Evolutionary conservation across 2,888 invertebrate species (phyloP).

Genomic region (Coremacera marginata): DNA sequence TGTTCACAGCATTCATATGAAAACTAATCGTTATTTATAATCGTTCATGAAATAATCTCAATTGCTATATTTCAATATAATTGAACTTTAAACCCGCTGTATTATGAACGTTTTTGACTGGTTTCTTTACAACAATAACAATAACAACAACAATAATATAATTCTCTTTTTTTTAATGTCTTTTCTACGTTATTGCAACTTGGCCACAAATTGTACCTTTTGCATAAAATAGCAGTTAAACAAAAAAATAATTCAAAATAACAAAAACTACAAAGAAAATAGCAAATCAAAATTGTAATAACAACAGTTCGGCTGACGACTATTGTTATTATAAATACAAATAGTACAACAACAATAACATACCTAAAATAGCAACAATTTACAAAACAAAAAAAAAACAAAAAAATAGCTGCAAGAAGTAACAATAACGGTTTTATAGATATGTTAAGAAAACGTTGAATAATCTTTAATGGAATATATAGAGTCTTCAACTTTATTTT

Average conservation of each 20-base stretch:
- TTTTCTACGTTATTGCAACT: background rate
- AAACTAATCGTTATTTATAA: too few species aligned
- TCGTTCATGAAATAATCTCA: too few species aligned
- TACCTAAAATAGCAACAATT: constrained; percentile 34
- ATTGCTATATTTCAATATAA: background rate
- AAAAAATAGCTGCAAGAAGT: constrained; percentile 33
- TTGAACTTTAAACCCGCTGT: background rate
- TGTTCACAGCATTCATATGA: too few species aligned
- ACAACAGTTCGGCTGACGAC: constrained; percentile 42
- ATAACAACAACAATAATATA: background rate
- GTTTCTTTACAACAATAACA: constrained; percentile 45
- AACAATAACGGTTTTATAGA: background rate
- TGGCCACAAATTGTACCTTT: constrained; percentile 22
- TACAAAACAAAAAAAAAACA: too few species aligned
- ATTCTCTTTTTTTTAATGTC: background rate
- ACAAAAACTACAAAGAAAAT: constrained; percentile 37
- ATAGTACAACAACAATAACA: constrained; percentile 42
- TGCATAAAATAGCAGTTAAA: background rate
- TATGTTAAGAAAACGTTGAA: too few species aligned
- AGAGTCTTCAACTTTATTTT: too few species aligned
- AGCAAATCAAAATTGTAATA: constrained; percentile 32
- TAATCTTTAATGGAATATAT: too few species aligned
- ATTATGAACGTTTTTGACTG: constrained; percentile 69
- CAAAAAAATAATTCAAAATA: background rate
- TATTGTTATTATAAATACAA: constrained; percentile 36